Evolutionary conservation across 2,797 vertebrate species (phyloP).

Genomic region (Sebastes goodei): DNA sequence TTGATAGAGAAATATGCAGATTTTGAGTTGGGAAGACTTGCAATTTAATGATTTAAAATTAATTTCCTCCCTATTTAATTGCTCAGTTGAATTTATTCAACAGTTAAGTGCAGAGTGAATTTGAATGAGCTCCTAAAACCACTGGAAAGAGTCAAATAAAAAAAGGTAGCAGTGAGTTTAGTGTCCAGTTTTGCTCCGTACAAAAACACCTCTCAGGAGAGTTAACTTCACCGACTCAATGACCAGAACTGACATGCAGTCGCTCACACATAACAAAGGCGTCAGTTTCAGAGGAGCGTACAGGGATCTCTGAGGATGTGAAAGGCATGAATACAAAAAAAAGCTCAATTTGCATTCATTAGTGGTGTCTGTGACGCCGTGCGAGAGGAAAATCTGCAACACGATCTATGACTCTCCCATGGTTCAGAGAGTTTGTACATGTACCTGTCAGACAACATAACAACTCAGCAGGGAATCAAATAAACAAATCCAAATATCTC

Average conservation of each 20-base stretch:
- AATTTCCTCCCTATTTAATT: conserved; percentile 48
- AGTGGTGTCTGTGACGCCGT: conserved; percentile 26
- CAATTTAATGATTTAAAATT: conserved; percentile 60
- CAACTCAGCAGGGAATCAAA: conserved; percentile 34
- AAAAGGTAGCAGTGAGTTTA: conserved; percentile 10
- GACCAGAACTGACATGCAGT: conserved; percentile 52
- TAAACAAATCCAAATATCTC: conserved; percentile 35
- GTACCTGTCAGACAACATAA: conserved; percentile 59
- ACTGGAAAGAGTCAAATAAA: background rate
- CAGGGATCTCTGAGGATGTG: conserved; percentile 25
- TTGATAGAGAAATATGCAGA: conserved; percentile 30
- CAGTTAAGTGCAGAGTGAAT: conserved; percentile 34
- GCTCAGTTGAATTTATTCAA: conserved; percentile 46
- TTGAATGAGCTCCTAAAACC: conserved; percentile 36
- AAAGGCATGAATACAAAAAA: conserved; percentile 19
- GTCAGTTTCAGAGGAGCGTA: conserved; percentile 31
- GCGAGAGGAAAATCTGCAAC: conserved; percentile 33
- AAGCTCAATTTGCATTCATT: conserved; percentile 64
- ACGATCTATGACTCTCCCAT: conserved; percentile 21
- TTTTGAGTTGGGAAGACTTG: conserved; percentile 14
- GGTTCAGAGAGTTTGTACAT: conserved; percentile 60
- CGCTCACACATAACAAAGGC: conserved; percentile 32
- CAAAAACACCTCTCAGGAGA: conserved; percentile 28
- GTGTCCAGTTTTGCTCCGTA: conserved; percentile 17
- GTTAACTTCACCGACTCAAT: conserved; percentile 36